phyloP scores from a whole-genome alignment of 2,113 vertebrate species.

The Ivindomyrus marchei region DNA sequence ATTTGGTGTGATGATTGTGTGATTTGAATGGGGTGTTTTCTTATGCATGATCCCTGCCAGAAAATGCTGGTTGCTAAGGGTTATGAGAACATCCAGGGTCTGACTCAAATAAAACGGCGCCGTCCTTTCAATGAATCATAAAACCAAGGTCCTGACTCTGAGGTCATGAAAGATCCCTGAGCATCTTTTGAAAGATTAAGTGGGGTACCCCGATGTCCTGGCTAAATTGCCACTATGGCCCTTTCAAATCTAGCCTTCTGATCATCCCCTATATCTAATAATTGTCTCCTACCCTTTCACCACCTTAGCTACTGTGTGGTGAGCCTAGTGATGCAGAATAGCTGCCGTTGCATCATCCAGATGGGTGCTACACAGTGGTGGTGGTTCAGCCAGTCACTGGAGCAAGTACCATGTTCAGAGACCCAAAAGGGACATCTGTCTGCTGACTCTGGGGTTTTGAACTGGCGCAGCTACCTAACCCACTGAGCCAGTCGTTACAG shows the following conservation, averaged over 20 bases:
- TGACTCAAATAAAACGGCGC: neutral
- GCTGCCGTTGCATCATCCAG: neutral
- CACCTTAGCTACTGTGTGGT: neutral
- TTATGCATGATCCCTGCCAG: neutral
- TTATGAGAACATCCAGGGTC: neutral
- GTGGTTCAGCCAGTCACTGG: neutral
- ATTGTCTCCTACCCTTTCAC: neutral
- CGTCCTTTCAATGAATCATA: neutral
- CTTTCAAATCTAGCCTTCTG: neutral
- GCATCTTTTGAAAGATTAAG: neutral
- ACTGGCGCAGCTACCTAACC: neutral
- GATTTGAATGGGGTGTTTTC: neutral
- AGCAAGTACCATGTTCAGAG: neutral
- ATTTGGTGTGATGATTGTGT: neutral
- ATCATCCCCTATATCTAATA: neutral
- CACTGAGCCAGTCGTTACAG: neutral
- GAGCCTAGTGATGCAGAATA: neutral
- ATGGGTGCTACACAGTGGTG: neutral
- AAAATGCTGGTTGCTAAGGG: neutral
- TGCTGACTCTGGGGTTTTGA: neutral
- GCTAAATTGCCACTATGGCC: neutral
- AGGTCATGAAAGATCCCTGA: neutral
- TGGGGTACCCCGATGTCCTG: neutral
- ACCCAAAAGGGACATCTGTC: neutral
- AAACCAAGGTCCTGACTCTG: neutral